Percentiles rank a stretch among this genome's conserved stretches.
These are phyloP conservation scores for Steinernema carpocapsae DNA, from an alignment of 2,888 invertebrate species.

Conservation along the genomic window DNA sequence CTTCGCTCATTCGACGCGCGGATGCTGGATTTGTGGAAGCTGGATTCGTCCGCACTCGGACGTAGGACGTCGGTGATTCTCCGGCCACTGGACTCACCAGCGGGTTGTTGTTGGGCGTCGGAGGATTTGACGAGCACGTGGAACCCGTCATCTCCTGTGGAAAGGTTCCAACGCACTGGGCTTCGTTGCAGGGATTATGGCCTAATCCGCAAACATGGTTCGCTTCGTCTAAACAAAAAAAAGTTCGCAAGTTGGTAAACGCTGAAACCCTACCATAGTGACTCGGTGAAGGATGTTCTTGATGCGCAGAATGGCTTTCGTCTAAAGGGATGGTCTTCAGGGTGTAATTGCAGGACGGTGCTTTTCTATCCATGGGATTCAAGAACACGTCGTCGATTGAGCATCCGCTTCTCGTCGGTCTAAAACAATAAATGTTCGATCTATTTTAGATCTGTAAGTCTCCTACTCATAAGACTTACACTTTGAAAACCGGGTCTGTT, in stretches of 20 bases:
- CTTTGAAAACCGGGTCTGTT: conserved; percentile 96
- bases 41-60: not conserved
- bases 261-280: conserved; percentile 2
- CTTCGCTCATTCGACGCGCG: conserved; percentile 44
- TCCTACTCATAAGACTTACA: conserved; percentile 81
- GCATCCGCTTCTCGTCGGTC: conserved; percentile 3
- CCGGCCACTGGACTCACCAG: not conserved
- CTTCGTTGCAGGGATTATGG: not conserved
- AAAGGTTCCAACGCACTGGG: not conserved
- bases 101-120: conserved; percentile 11
- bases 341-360: conserved; percentile 27
- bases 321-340: conserved; percentile 16
- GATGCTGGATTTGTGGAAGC: conserved; percentile 14
- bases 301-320: not conserved
- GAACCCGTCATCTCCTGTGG: conserved; percentile 19
- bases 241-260: not conserved
- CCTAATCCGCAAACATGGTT: not conserved
- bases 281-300: conserved; percentile 16
- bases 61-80: conserved; percentile 4
- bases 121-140: not conserved
- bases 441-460: not conserved
- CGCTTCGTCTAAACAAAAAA: conserved; percentile 4
- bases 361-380: conserved; percentile 34
- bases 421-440: not conserved
- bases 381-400: conserved; percentile 17